Conservation (phyloP, 2,888 invertebrate species). For the Dichetophora obliterata region DNA sequence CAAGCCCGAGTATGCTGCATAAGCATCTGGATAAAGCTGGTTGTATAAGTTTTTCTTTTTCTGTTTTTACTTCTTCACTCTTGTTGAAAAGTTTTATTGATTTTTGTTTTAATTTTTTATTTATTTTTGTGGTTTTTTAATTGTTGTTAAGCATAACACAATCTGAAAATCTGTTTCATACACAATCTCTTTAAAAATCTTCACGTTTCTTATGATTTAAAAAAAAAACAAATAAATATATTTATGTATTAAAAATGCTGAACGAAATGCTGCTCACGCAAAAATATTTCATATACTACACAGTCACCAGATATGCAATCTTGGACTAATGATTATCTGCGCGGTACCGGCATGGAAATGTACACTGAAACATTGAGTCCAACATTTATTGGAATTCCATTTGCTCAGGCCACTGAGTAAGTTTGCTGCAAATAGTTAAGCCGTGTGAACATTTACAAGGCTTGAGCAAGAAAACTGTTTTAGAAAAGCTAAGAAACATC, state of each 20-base stretch:
- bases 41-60: neutral
- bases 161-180: neutral
- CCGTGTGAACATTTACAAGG: constrained; percentile 19
- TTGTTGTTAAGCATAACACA: neutral
- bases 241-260: neutral
- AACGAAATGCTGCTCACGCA: constrained; percentile 25
- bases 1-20: neutral
- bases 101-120: neutral
- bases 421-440: constrained; percentile 70
- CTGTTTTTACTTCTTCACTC: neutral
- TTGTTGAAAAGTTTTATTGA: neutral
- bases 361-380: constrained; percentile 98
- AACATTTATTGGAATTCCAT: constrained; percentile 98
- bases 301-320: constrained; percentile 96
- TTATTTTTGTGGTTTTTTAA: neutral
- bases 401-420: constrained; percentile 99
- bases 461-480: constrained; percentile 30
- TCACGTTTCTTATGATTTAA: constrained; percentile 23
- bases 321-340: constrained; percentile 99
- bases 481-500: constrained; percentile 25
- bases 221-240: too few relatives aligned
- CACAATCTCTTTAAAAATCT: neutral
- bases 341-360: constrained; percentile 99
- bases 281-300: constrained; percentile 53
- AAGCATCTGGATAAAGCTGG: neutral